Evolutionary conservation across 2,797 vertebrate genomes (phyloP).

Genomic region (Coilia nasus): DNA sequence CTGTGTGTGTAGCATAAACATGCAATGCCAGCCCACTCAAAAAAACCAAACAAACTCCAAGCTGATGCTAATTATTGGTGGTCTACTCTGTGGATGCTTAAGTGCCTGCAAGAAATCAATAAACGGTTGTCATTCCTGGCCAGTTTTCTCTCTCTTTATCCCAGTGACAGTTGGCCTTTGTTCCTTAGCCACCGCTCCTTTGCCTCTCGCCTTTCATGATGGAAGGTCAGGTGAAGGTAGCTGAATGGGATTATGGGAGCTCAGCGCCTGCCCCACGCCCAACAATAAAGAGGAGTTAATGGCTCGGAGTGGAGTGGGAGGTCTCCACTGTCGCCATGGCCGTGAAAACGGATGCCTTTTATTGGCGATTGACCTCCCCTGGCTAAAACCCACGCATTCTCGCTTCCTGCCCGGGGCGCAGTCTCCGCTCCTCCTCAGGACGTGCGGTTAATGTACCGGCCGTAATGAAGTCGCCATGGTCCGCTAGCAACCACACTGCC

Average conservation of each 20-base stretch:
- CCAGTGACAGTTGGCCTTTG: conserved; percentile 26
- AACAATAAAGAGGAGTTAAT: conserved; percentile 78
- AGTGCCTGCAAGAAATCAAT: not conserved
- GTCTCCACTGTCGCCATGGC: conserved; percentile 67
- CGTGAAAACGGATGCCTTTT: conserved; percentile 79
- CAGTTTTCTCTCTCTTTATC: conserved; percentile 48
- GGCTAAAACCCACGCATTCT: conserved; percentile 53
- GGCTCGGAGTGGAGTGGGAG: conserved; percentile 75
- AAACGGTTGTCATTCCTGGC: not conserved
- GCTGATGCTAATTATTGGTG: conserved; percentile 15
- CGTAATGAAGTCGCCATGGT: conserved; percentile 74
- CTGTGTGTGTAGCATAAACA: too few relatives aligned
- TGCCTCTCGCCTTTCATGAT: conserved; percentile 44
- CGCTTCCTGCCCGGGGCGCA: conserved; percentile 42
- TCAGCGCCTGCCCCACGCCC: conserved; percentile 66
- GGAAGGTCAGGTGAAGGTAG: conserved; percentile 78
- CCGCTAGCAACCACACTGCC: conserved; percentile 48
- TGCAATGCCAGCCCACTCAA: not conserved
- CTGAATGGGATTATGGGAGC: conserved; percentile 72
- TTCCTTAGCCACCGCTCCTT: not conserved
- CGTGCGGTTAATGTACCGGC: conserved; percentile 78
- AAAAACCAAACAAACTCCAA: not conserved
- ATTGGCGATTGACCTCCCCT: conserved; percentile 74
- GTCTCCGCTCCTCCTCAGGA: conserved; percentile 60
- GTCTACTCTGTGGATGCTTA: not conserved